phyloP scores from a whole-genome alignment of 2,113 vertebrate genomes.

The Laticauda colubrina region DNA sequence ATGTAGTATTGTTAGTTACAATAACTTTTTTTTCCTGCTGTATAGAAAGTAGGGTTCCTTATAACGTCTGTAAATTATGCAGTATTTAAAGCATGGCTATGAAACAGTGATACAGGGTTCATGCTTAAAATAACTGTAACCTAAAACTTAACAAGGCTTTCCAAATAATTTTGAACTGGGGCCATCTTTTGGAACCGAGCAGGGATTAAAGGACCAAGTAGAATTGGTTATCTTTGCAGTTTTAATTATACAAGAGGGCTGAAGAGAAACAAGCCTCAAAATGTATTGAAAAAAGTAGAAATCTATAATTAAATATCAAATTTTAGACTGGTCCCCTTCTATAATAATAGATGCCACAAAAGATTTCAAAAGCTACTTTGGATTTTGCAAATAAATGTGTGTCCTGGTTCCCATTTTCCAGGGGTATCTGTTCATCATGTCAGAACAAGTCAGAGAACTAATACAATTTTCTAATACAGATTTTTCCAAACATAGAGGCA shows the following conservation, averaged over 20 bases:
- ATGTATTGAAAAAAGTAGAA: not conserved
- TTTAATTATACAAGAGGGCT: not conserved
- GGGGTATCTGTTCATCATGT: not conserved
- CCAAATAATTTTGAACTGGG: not conserved
- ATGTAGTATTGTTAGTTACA: not conserved
- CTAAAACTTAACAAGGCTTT: not conserved
- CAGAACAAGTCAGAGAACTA: not conserved
- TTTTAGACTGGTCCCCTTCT: not conserved
- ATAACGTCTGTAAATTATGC: not conserved
- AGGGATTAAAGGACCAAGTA: not conserved
- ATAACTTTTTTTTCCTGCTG: not conserved
- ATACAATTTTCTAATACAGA: not conserved
- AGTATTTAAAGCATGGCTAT: not conserved
- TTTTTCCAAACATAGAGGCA: not conserved
- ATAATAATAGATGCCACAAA: not conserved
- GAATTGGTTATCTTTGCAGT: not conserved
- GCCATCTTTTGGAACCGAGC: not conserved
- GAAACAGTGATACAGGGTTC: not conserved
- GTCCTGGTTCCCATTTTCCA: not conserved
- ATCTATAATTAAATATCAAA: not conserved
- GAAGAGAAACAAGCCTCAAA: not conserved
- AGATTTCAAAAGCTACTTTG: not conserved
- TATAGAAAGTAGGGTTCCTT: not conserved
- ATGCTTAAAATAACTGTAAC: constrained; percentile 16
- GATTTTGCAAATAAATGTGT: not conserved